Conservation (phyloP, 2,113 vertebrate species). For the Meles meles region DNA sequence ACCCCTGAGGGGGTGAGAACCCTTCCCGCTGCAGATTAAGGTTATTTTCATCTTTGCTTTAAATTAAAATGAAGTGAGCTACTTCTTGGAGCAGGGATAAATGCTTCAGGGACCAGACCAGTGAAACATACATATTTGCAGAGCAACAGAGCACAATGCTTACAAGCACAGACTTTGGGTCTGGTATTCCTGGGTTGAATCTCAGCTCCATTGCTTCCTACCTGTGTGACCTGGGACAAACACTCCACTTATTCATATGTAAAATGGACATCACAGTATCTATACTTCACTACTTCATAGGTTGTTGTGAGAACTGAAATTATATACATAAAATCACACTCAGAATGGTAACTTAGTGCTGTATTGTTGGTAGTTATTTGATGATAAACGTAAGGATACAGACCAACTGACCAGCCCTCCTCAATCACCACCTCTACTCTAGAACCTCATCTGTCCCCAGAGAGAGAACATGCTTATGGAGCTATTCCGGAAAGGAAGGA, state of each 20-base stretch:
- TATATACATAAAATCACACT: neutral
- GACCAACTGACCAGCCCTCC: neutral
- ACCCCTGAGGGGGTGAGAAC: neutral
- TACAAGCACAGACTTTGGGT: neutral
- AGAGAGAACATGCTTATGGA: neutral
- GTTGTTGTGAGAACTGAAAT: neutral
- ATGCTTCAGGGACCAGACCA: neutral
- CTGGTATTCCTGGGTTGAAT: neutral
- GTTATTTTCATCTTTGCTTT: conserved; percentile 59
- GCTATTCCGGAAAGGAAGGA: neutral
- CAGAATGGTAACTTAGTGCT: neutral
- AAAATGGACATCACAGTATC: neutral
- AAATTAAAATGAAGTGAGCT: conserved; percentile 54
- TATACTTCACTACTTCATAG: neutral
- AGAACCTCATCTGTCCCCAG: neutral
- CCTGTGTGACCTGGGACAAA: neutral
- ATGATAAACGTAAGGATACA: neutral
- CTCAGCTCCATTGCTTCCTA: neutral
- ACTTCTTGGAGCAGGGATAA: neutral
- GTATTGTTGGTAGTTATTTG: neutral
- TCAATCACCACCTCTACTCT: neutral
- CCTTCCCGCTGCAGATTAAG: conserved; percentile 15
- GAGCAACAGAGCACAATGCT: neutral
- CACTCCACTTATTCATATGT: conserved; percentile 3
- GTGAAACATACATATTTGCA: neutral